Conservation (phyloP, 2,888 invertebrate genomes). For the Conops quadrifasciatus region DNA sequence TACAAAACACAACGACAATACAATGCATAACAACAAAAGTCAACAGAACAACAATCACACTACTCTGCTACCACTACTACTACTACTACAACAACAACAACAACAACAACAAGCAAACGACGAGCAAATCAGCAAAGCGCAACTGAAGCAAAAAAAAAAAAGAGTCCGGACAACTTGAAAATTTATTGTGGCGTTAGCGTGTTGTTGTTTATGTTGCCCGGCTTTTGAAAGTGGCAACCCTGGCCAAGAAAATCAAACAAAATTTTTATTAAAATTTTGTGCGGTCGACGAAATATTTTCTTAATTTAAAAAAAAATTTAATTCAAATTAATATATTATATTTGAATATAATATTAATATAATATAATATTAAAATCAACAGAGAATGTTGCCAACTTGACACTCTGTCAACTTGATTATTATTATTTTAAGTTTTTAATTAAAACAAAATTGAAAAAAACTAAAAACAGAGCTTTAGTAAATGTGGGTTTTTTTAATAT, state of each 20-base stretch:
- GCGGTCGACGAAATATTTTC: too few species aligned
- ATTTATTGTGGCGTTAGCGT: slow-evolving; percentile 10
- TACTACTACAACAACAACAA: slow-evolving; percentile 6
- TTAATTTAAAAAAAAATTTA: too few species aligned
- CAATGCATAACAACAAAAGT: neutral
- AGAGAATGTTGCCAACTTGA: too few species aligned
- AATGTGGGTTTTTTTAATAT: neutral
- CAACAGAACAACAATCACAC: too few species aligned
- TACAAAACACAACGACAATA: neutral
- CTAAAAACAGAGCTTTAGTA: neutral
- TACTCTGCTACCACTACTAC: too few species aligned
- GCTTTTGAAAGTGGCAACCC: neutral
- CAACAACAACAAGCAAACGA: neutral
- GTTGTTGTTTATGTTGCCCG: neutral
- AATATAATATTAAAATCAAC: too few species aligned
- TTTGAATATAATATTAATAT: too few species aligned
- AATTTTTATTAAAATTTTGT: neutral
- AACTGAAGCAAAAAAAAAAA: slow-evolving; percentile 1
- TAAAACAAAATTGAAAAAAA: neutral
- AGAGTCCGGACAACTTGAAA: neutral
- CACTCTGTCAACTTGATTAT: neutral
- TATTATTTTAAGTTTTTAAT: neutral
- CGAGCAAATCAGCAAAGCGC: neutral
- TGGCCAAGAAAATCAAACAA: neutral
- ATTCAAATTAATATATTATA: too few species aligned